Percentiles rank a stretch among this genome's conserved stretches.
Evolutionary conservation across 2,113 vertebrate genomes (phyloP).

Genomic region (Actinemys pallida): DNA sequence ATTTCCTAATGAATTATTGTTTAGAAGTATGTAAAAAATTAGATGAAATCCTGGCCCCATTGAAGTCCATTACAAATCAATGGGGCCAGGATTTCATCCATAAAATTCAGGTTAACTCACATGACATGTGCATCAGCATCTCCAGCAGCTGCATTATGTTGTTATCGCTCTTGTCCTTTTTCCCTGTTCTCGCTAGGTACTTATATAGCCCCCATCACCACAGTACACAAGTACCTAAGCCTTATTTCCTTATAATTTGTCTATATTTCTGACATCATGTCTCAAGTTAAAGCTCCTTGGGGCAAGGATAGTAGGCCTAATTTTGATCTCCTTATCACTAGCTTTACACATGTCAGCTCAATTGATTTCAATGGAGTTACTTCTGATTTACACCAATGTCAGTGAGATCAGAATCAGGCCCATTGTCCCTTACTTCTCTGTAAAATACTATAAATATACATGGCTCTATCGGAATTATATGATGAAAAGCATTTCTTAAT

Average conservation of each 20-base stretch:
- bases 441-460: constrained; percentile 10
- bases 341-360: background rate
- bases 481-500: constrained; percentile 20
- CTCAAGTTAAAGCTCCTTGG: background rate
- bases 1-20: background rate
- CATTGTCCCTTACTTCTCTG: background rate
- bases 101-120: background rate
- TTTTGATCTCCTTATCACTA: background rate
- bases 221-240: background rate
- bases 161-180: background rate
- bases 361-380: background rate
- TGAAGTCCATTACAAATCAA: background rate
- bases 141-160: background rate
- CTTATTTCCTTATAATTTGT: background rate
- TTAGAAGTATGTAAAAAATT: background rate
- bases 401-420: background rate
- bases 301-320: background rate
- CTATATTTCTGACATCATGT: background rate
- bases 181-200: background rate
- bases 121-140: background rate
- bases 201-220: background rate
- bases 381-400: background rate
- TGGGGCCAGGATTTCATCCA: background rate
- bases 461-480: background rate
- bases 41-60: background rate